Conservation (phyloP, 2,888 invertebrate species). For the Eupithecia subumbrata region DNA sequence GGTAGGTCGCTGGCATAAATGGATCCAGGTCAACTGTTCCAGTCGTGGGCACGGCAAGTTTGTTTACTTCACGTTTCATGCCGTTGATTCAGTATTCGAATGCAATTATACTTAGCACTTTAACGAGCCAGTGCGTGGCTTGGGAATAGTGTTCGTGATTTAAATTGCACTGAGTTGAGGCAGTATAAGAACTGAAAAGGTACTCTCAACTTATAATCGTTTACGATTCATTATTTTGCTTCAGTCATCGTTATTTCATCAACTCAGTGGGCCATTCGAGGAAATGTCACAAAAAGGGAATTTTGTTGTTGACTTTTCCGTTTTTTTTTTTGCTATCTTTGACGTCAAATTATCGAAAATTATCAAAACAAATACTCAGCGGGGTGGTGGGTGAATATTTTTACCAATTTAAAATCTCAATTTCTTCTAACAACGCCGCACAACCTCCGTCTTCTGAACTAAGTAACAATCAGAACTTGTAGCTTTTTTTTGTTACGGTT, state of each 20-base stretch:
- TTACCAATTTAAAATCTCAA: background rate
- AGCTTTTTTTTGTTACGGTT: background rate
- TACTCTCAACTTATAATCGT: background rate
- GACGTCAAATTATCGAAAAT: background rate
- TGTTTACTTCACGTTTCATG: constrained; percentile 18
- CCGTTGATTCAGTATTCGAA: background rate
- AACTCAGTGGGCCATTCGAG: background rate
- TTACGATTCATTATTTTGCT: background rate
- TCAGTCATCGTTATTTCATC: background rate
- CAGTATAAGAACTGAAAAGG: background rate
- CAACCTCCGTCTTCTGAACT: background rate
- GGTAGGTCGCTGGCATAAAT: constrained; percentile 46
- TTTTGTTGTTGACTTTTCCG: background rate
- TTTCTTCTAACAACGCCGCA: background rate
- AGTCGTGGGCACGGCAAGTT: constrained; percentile 37
- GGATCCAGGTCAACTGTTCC: constrained; percentile 67
- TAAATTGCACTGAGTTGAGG: background rate
- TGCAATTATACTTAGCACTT: background rate
- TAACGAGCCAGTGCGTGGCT: background rate
- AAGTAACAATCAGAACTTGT: background rate
- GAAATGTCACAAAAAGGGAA: background rate
- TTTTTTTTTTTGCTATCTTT: background rate
- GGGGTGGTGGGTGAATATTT: background rate
- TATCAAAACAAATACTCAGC: background rate
- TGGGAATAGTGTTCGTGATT: background rate